Evolutionary conservation across 1,140 invertebrate species (phyloP).

Genomic region (Periplaneta americana): DNA sequence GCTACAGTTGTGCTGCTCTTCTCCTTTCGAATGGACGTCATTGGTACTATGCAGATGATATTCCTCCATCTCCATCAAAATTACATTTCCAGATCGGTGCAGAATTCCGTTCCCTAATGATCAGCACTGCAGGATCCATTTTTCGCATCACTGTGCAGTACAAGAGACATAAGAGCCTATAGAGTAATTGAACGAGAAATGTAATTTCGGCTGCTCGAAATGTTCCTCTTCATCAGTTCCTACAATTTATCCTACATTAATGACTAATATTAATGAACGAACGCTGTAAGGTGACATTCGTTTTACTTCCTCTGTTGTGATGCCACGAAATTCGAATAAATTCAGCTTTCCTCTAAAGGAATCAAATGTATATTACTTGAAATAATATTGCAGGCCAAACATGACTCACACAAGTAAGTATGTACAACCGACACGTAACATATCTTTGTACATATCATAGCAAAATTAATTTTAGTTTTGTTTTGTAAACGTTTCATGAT

Average conservation of each 20-base stretch:
- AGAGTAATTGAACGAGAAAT: neutral
- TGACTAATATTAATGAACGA: neutral
- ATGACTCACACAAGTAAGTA: too few species aligned
- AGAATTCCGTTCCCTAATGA: neutral
- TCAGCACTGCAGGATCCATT: neutral
- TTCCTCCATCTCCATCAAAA: neutral
- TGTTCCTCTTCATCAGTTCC: neutral
- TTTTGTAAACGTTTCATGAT: too few species aligned
- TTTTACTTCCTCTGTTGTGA: neutral
- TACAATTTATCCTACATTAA: neutral
- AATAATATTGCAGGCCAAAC: too few species aligned
- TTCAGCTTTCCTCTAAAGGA: too few species aligned
- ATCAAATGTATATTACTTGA: too few species aligned
- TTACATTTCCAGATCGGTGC: neutral
- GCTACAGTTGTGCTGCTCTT: too few species aligned
- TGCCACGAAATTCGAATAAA: neutral
- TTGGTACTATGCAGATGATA: too few species aligned
- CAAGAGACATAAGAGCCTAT: neutral
- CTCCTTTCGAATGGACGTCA: too few species aligned
- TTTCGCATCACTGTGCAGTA: too few species aligned
- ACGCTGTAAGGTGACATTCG: neutral
- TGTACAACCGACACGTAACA: too few species aligned
- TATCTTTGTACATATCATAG: too few species aligned
- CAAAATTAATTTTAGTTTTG: too few species aligned
- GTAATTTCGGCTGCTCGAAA: neutral